phyloP scores from a whole-genome alignment of 2,113 vertebrate species.

The Corythoichthys intestinalis region DNA sequence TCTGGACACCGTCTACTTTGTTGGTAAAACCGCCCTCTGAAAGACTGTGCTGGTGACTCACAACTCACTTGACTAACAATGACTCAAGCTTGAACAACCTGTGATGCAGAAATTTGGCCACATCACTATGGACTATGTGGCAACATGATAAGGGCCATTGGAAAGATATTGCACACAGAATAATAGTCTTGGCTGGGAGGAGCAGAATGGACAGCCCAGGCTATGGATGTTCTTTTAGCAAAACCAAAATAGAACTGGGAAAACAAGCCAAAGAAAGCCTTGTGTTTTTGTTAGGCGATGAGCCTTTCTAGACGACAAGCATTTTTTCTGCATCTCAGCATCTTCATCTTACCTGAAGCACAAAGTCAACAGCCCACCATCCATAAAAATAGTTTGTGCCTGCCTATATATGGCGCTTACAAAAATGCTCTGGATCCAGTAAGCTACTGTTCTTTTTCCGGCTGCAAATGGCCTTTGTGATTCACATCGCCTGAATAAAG shows the following conservation, averaged over 20 bases:
- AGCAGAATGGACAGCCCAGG: conserved; percentile 58
- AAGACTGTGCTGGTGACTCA: conserved; percentile 48
- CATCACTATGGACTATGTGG: conserved; percentile 2
- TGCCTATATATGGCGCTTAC: background rate
- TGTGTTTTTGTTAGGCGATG: conserved; percentile 53
- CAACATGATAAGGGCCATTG: conserved; percentile 18
- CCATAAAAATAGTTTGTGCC: conserved; percentile 35
- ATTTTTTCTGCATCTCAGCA: conserved; percentile 46
- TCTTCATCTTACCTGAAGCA: conserved; percentile 43
- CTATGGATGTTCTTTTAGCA: conserved; percentile 56
- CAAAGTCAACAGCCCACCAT: conserved; percentile 26
- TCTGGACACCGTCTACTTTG: conserved; percentile 10
- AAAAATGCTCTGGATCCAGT: conserved; percentile 8
- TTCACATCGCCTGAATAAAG: conserved; percentile 38
- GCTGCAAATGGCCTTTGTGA: conserved; percentile 46
- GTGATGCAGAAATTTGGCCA: conserved; percentile 38
- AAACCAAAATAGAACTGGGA: conserved; percentile 61
- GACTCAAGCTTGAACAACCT: conserved; percentile 48
- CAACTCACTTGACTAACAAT: conserved; percentile 49
- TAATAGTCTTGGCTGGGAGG: conserved; percentile 29
- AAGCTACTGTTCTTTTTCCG: conserved; percentile 33
- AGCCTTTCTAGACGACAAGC: conserved; percentile 59
- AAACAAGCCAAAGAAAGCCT: conserved; percentile 53
- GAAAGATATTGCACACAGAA: conserved; percentile 30
- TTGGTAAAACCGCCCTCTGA: conserved; percentile 38